Evolutionary conservation across 2,113 vertebrate species (phyloP).

Genomic region (Rhagologus leucostigma): DNA sequence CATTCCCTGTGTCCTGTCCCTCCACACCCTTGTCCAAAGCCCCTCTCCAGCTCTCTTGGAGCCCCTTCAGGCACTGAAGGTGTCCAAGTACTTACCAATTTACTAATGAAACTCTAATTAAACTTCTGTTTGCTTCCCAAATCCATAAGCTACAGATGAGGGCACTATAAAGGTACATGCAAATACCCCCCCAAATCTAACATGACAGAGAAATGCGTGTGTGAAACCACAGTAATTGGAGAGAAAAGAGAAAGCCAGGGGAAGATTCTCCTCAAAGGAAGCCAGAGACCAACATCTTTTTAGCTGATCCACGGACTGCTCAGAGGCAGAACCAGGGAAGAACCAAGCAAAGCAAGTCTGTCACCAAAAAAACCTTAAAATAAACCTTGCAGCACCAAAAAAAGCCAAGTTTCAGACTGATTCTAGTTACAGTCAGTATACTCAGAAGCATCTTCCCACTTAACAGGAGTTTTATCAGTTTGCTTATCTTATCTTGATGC

Average conservation of each 20-base stretch:
- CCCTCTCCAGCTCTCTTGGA: background rate
- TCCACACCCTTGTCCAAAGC: background rate
- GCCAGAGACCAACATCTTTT: background rate
- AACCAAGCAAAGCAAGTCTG: background rate
- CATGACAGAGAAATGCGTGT: rapidly evolving
- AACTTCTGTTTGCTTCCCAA: background rate
- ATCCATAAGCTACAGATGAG: background rate
- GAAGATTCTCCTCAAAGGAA: background rate
- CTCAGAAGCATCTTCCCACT: background rate
- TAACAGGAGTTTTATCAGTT: background rate
- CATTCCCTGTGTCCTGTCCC: background rate
- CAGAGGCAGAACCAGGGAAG: background rate
- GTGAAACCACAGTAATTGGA: background rate
- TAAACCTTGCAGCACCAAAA: background rate
- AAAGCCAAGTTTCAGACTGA: background rate
- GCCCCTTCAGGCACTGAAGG: background rate
- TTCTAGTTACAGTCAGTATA: background rate
- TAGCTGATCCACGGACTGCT: background rate
- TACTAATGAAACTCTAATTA: background rate
- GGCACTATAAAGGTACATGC: background rate
- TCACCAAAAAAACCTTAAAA: background rate
- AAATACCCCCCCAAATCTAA: background rate
- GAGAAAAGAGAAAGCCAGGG: background rate
- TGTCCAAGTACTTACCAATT: background rate
- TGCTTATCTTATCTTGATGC: background rate